A percentile compares a stretch with the other conserved stretches of the same genome.
Conservation (phyloP, 2,888 invertebrate species). For the Oscheius sp. region DNA sequence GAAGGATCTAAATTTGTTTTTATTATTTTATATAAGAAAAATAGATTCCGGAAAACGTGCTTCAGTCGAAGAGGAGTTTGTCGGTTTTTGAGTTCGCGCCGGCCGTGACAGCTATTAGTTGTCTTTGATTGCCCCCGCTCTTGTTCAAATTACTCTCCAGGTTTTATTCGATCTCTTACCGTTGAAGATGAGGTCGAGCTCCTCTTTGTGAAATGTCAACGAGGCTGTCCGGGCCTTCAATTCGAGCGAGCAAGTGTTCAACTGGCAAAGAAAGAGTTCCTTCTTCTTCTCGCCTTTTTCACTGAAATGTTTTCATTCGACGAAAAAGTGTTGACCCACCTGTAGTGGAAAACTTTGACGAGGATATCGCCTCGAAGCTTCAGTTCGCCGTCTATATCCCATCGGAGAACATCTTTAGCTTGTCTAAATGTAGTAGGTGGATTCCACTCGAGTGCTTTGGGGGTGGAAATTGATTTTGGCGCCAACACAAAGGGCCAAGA, state of each 20-base stretch:
- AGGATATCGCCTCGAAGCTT: constrained; percentile 89
- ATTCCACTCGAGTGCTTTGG: constrained; percentile 26
- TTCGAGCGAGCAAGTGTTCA: constrained; percentile 90
- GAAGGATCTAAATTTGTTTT: constrained; percentile 39
- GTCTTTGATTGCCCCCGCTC: constrained; percentile 4
- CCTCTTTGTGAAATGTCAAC: constrained; percentile 86
- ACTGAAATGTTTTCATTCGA: background rate
- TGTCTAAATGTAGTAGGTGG: constrained; percentile 38
- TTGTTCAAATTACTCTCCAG: no score
- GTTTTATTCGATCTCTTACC: constrained; percentile 43
- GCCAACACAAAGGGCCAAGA: constrained; percentile 25
- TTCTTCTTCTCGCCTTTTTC: constrained; percentile 18
- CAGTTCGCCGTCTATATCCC: constrained; percentile 74
- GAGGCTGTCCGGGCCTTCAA: constrained; percentile 71
- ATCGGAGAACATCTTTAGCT: constrained; percentile 46
- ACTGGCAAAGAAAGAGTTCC: constrained; percentile 85
- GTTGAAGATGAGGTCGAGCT: constrained; percentile 82
- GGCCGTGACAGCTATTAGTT: constrained; percentile 18
- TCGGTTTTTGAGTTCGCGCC: background rate
- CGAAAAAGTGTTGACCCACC: constrained; percentile 11
- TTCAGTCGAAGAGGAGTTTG: background rate
- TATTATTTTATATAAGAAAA: background rate
- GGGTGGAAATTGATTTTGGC: constrained; percentile 18
- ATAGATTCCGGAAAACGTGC: background rate
- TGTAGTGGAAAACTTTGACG: constrained; percentile 80